These are phyloP conservation scores for Wasmannia auropunctata DNA, from an alignment of 1,140 invertebrate species.

Conservation along the genomic window DNA sequence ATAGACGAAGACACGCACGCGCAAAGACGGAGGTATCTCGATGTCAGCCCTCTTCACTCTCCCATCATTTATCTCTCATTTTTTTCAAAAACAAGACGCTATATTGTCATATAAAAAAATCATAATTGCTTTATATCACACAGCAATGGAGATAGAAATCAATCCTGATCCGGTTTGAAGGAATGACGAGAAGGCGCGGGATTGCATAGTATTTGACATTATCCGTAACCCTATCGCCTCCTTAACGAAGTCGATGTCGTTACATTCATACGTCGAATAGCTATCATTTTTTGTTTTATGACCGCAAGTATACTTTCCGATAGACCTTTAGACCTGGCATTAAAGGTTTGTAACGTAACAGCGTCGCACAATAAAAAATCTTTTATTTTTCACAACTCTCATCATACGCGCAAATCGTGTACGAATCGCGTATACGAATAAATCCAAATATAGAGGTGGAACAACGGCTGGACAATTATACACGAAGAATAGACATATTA, in stretches of 20 bases:
- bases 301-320: neutral
- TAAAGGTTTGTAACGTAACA: neutral
- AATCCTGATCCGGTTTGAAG: constrained; percentile 6
- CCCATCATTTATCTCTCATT: constrained; percentile 8
- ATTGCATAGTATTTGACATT: constrained; percentile 1
- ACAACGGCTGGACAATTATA: constrained; percentile 24
- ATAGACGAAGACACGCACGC: neutral
- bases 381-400: constrained; percentile 5
- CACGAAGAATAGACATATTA: constrained; percentile 45
- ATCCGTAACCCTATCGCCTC: neutral
- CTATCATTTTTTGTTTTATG: neutral
- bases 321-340: neutral
- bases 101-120: neutral
- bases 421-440: neutral
- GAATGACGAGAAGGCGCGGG: neutral
- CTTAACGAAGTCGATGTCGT: neutral
- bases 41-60: neutral
- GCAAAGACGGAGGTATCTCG: neutral
- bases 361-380: neutral
- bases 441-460: constrained; percentile 23
- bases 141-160: constrained; percentile 3
- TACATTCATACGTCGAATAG: neutral
- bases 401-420: neutral
- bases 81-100: neutral
- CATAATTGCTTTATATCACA: constrained; percentile 15